A percentile compares a stretch with the other conserved stretches of the same genome.
Conservation (phyloP, 2,113 vertebrate species). For the Osmerus eperlanus region DNA sequence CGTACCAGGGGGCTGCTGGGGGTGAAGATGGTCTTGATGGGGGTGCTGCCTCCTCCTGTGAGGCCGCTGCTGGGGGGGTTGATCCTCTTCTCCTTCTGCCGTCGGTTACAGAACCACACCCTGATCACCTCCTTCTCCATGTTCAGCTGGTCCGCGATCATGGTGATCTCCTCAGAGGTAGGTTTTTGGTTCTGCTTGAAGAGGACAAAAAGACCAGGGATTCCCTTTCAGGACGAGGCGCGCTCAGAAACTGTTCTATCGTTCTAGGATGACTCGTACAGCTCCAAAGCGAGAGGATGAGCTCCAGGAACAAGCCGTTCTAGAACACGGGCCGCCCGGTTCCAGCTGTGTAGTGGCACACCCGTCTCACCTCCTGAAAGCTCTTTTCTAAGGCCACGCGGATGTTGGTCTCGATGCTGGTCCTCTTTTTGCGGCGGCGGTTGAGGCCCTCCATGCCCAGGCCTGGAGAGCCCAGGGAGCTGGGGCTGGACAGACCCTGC, state of each 20-base stretch:
- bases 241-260: not conserved
- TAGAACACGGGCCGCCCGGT: too few relatives aligned
- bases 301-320: too few relatives aligned
- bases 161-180: conserved; percentile 99
- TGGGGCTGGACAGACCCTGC: conserved; percentile 92
- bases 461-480: conserved; percentile 90
- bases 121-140: conserved; percentile 99
- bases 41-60: conserved; percentile 74
- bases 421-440: conserved; percentile 99
- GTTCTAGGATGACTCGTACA: too few relatives aligned
- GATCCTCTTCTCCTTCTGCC: conserved; percentile 98
- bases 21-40: conserved; percentile 96
- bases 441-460: conserved; percentile 94
- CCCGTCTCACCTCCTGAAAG: conserved; percentile 91
- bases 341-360: not conserved
- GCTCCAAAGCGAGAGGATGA: too few relatives aligned
- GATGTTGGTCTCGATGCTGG: conserved; percentile 99
- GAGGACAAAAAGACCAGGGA: conserved; percentile 67
- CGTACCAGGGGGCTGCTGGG: conserved; percentile 85
- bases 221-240: conserved; percentile 62
- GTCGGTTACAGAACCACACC: conserved; percentile 99
- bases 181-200: conserved; percentile 99
- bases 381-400: conserved; percentile 99
- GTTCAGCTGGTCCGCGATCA: conserved; percentile 99
- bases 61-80: conserved; percentile 92